Evolutionary conservation across 2,888 invertebrate species (phyloP).

Genomic region (Lysandra bellargus): DNA sequence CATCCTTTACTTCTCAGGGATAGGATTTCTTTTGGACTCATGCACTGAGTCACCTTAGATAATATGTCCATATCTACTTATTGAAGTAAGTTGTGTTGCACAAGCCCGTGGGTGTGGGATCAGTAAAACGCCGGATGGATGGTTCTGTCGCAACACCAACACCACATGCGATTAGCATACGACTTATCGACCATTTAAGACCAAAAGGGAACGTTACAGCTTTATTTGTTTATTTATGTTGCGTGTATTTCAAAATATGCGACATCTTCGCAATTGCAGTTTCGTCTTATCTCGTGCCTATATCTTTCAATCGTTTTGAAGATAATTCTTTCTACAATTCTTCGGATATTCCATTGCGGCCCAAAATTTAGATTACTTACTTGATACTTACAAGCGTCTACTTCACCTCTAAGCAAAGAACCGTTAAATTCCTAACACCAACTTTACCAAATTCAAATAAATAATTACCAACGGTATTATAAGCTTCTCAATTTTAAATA

Average conservation of each 20-base stretch:
- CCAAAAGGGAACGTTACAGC: slow-evolving; percentile 10
- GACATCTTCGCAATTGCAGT: neutral
- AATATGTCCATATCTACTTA: neutral
- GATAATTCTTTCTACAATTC: neutral
- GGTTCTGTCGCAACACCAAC: slow-evolving; percentile 40
- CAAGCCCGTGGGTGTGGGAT: slow-evolving; percentile 35
- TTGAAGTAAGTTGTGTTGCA: slow-evolving; percentile 31
- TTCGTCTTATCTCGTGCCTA: neutral
- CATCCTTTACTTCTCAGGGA: neutral
- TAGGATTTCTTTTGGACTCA: neutral
- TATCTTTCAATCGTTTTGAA: neutral
- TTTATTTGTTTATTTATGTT: slow-evolving; percentile 21
- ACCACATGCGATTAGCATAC: slow-evolving; percentile 34
- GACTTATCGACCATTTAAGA: slow-evolving; percentile 13
- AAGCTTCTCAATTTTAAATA: slow-evolving; percentile 21
- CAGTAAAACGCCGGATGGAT: slow-evolving; percentile 50
- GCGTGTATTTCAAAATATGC: neutral
- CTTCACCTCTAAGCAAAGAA: neutral
- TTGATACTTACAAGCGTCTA: neutral
- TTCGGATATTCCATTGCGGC: neutral
- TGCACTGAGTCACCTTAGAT: neutral
- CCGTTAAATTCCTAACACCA: neutral
- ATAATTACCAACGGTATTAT: slow-evolving; percentile 16
- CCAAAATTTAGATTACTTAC: neutral
- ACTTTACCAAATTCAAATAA: slow-evolving; percentile 8